These are phyloP conservation scores for Limnephilus auricula DNA, from an alignment of 2,888 invertebrate genomes.

Conservation along the genomic window DNA sequence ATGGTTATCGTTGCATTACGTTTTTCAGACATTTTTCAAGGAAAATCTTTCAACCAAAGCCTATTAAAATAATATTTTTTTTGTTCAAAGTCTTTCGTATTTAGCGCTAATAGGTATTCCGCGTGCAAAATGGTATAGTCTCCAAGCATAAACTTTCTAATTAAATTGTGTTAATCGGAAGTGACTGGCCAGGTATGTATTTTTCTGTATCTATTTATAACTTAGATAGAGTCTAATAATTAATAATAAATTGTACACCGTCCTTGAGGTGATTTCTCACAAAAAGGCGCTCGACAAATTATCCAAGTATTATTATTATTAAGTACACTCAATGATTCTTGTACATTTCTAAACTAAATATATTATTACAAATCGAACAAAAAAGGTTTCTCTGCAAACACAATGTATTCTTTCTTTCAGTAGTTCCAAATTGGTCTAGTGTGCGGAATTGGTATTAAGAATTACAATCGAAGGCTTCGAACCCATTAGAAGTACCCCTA, in stretches of 20 bases:
- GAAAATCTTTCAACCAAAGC: background rate
- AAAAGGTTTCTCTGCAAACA: background rate
- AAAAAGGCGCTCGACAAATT: too few relatives aligned
- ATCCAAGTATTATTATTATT: too few relatives aligned
- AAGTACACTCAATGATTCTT: too few relatives aligned
- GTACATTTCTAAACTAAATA: background rate
- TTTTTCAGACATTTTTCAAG: background rate
- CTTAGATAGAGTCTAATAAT: too few relatives aligned
- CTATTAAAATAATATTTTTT: background rate
- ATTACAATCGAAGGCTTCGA: conserved; percentile 39
- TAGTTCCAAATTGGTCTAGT: conserved; percentile 28
- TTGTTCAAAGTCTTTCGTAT: background rate
- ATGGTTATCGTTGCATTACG: background rate
- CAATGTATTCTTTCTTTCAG: background rate
- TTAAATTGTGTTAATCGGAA: too few relatives aligned
- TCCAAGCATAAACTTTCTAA: too few relatives aligned
- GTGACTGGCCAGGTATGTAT: too few relatives aligned
- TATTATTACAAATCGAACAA: background rate
- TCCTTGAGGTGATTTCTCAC: too few relatives aligned
- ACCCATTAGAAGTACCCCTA: conserved; percentile 29
- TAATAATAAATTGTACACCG: too few relatives aligned
- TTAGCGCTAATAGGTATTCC: background rate
- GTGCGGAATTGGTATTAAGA: conserved; percentile 7
- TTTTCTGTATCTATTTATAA: too few relatives aligned
- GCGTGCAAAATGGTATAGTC: too few relatives aligned